Conservation (phyloP, 2,888 invertebrate species). For the Drosophila fungiperda region DNA sequence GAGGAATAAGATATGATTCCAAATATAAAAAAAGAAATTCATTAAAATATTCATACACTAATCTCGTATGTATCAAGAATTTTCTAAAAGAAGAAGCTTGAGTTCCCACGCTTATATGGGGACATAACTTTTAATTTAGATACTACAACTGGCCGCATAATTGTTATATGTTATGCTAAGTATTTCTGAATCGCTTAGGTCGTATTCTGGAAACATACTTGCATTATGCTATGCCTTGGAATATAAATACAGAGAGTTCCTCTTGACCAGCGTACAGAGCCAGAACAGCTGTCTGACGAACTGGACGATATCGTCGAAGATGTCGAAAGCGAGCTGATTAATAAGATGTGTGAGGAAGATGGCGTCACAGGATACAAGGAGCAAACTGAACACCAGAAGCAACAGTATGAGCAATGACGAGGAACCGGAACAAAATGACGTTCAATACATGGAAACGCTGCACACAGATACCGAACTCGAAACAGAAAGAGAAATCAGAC, state of each 20-base stretch:
- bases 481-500: background rate
- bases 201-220: background rate
- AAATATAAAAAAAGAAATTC: background rate
- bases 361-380: constrained; percentile 4
- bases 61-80: background rate
- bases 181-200: background rate
- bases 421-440: background rate
- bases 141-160: background rate
- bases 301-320: constrained; percentile 33
- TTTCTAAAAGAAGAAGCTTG: background rate
- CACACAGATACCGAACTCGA: constrained; percentile 6
- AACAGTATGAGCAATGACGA: constrained; percentile 14
- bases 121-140: background rate
- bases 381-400: constrained; percentile 16
- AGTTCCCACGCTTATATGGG: background rate
- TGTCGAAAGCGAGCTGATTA: background rate
- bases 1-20: background rate
- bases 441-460: constrained; percentile 11
- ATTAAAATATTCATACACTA: background rate
- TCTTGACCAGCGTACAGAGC: constrained; percentile 42
- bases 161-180: background rate
- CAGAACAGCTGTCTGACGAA: constrained; percentile 51
- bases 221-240: constrained; percentile 1
- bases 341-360: constrained; percentile 14
- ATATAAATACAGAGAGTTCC: constrained; percentile 52